These are phyloP conservation scores for Pseudachorutes palmiensis DNA, from an alignment of 1,140 invertebrate species.

Conservation along the genomic window DNA sequence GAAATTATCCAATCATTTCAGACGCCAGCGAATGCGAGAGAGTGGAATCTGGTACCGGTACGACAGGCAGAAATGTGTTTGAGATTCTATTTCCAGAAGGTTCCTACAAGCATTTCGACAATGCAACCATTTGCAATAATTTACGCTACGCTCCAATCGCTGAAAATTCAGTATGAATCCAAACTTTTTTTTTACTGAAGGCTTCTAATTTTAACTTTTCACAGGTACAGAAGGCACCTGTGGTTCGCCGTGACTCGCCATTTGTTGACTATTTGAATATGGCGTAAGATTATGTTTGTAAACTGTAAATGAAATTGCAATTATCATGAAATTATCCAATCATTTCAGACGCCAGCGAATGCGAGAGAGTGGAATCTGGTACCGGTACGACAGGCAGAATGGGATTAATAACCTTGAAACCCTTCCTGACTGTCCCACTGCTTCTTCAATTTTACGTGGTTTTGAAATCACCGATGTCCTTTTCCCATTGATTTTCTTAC, in stretches of 20 bases:
- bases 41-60: background rate
- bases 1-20: background rate
- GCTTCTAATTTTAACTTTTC: background rate
- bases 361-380: conserved; percentile 5
- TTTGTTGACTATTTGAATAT: conserved; percentile 15
- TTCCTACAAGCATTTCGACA: background rate
- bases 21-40: background rate
- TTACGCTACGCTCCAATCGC: background rate
- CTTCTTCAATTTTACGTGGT: background rate
- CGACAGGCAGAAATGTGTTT: background rate
- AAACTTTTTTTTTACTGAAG: background rate
- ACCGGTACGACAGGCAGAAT: background rate
- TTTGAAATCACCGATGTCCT: background rate
- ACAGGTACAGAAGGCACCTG: background rate
- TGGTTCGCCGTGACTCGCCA: conserved; percentile 1
- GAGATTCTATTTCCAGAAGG: background rate
- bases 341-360: background rate
- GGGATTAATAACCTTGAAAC: background rate
- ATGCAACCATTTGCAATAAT: background rate
- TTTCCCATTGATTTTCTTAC: background rate
- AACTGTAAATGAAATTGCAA: background rate
- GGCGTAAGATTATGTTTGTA: conserved; percentile 9
- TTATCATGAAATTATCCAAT: background rate
- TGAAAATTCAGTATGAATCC: background rate
- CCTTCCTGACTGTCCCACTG: background rate